Base-by-base conservation (phyloP, 2,888 invertebrate genomes). In the Exocentrus adspersus region DNA sequence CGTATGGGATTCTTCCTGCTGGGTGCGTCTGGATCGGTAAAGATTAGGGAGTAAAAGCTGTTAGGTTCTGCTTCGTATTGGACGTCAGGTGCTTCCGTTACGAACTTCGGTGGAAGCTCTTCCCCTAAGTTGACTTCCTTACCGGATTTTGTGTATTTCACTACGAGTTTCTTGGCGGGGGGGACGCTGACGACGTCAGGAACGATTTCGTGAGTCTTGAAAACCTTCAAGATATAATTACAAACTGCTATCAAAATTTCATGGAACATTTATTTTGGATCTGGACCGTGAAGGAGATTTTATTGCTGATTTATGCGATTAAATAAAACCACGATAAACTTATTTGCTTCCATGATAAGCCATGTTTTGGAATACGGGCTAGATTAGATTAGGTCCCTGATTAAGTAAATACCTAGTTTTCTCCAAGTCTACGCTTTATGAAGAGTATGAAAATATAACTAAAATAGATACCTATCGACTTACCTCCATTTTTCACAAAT, bases 11-110 rank as follows among this genome's bases (percentile, higher is more conserved):
- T 86, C 67, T 86, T 84, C 21, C 92, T 85, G 71, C 88, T 90
- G 5, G 92, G 92, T 0, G 92, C 92, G 82, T 93, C 92, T 1
- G 92, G 92, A 81, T 93, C 92, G 0, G 84, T 80, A 83, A 87
- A 84, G 16, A 84, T 83, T 37, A 87, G 72, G 0, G 91, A 88
- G 78, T 94, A 94, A 71, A 87, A 88, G 64, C 83, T 81, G 53
- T 80, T 79, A n/a, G 84, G 78, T 65, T 88, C 87, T 1, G 85
- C 84, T 1, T 86, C 83, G 89, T 90, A 94, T 58, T 84, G 84
- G 3, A 93, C 85, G 0, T 78, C 79, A 0, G 94, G 94, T 48
- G 82, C 83, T 76, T 91, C 86, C 80, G 91, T 88, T 0, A 91
- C 91, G 79, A 89, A 87, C 12, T 88, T 89, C 4, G 90, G 90